A percentile compares a stretch with the other conserved stretches of the same genome.
These are phyloP conservation scores for Brachypodius melanocephalos DNA, from an alignment of 2,113 vertebrate species.

Conservation along the genomic window DNA sequence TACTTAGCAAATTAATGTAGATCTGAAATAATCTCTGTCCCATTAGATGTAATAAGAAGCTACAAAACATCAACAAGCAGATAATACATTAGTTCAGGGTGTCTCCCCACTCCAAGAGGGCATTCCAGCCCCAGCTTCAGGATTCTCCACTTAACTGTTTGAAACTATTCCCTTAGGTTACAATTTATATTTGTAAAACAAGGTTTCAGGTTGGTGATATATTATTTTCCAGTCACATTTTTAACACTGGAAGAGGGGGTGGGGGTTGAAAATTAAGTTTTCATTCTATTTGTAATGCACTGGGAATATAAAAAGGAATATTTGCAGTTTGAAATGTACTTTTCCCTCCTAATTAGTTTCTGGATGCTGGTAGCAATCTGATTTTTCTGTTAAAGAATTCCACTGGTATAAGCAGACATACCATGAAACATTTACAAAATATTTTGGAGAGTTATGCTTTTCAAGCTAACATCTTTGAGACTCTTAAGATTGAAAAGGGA, in stretches of 20 bases:
- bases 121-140: neutral
- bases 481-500: neutral
- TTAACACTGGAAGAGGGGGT: neutral
- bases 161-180: constrained; percentile 43
- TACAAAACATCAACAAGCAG: neutral
- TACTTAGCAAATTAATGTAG: neutral
- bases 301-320: constrained; percentile 4
- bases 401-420: neutral
- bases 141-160: neutral
- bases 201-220: constrained; percentile 22
- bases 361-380: constrained; percentile 18
- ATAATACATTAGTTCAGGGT: neutral
- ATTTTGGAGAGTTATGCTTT: neutral
- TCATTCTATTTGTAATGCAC: constrained; percentile 11
- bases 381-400: constrained; percentile 33
- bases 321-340: neutral
- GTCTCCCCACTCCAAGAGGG: neutral
- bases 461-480: neutral
- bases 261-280: constrained; percentile 17
- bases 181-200: constrained; percentile 47
- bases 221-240: constrained; percentile 41
- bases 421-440: neutral
- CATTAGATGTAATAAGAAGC: neutral
- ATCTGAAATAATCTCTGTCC: neutral
- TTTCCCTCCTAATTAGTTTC: constrained; percentile 44